Percentiles rank a stretch among this genome's conserved stretches.
phyloP scores from a whole-genome alignment of 1,140 invertebrate species.

The Hyles euphorbiae region DNA sequence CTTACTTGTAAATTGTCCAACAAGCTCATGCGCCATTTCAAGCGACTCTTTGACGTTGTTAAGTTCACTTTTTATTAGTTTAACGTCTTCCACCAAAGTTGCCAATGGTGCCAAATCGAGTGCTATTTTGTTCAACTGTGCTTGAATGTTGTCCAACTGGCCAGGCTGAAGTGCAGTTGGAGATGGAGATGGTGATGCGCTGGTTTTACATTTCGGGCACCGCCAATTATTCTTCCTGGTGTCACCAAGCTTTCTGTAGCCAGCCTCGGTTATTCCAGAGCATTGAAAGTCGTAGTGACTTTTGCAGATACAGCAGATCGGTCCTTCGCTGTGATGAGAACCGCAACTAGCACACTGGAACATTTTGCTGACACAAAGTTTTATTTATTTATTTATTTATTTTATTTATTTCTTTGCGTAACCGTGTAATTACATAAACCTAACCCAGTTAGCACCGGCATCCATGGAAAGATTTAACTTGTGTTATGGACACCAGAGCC shows the following conservation, averaged over 20 bases:
- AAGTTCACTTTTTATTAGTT: slow-evolving; percentile 23
- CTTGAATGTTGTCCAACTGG: slow-evolving; percentile 14
- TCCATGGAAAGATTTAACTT: too few relatives aligned
- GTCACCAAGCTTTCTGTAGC: slow-evolving; percentile 20
- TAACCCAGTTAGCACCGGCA: too few relatives aligned
- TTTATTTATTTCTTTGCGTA: too few relatives aligned
- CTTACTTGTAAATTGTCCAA: slow-evolving; percentile 11
- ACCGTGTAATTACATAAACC: too few relatives aligned
- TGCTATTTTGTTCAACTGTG: slow-evolving; percentile 14
- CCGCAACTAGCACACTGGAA: slow-evolving; percentile 15
- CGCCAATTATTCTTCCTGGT: slow-evolving; percentile 16
- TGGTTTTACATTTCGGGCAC: slow-evolving; percentile 18
- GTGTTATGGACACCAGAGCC: too few relatives aligned
- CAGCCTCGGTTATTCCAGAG: slow-evolving; percentile 19
- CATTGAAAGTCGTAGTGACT: slow-evolving; percentile 21
- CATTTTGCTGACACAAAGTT: slow-evolving; percentile 10
- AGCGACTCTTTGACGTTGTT: slow-evolving; percentile 16
- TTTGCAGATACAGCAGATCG: slow-evolving; percentile 16
- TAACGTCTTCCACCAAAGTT: slow-evolving; percentile 21
- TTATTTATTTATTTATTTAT: too few relatives aligned
- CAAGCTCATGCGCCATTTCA: slow-evolving; percentile 17
- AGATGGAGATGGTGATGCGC: slow-evolving; percentile 2
- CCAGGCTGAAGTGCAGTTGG: slow-evolving; percentile 3
- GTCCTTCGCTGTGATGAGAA: slow-evolving; percentile 14
- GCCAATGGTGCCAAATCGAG: slow-evolving; percentile 22